phyloP scores from a whole-genome alignment of 2,888 invertebrate genomes.

The Drosophila setosimentum region DNA sequence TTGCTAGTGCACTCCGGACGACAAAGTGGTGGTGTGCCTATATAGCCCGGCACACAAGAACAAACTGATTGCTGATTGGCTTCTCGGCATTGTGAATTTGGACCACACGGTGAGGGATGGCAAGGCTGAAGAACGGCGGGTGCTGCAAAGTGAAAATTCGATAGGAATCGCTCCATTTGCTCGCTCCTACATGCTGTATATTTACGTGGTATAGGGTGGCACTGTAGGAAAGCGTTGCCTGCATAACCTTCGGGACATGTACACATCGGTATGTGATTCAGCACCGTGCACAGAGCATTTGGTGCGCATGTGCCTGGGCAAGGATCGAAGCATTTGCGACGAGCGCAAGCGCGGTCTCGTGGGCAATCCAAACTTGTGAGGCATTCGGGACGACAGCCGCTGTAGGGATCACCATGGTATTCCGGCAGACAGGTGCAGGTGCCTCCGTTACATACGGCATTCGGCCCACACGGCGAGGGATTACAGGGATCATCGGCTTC shows the following conservation, averaged over 20 bases:
- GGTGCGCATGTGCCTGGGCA: conserved; percentile 92
- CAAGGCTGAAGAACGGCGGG: conserved; percentile 86
- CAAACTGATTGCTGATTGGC: conserved; percentile 90
- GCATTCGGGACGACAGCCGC: conserved; percentile 93
- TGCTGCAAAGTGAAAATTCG: conserved; percentile 57
- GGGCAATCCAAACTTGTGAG: conserved; percentile 91
- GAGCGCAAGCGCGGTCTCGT: conserved; percentile 89
- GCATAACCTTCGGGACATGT: conserved; percentile 89
- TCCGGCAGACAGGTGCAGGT: conserved; percentile 86
- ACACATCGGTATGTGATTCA: conserved; percentile 92
- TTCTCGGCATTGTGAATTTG: conserved; percentile 91
- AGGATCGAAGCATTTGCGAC: conserved; percentile 91
- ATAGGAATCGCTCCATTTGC: not conserved
- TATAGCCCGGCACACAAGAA: conserved; percentile 88
- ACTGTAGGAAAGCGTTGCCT: conserved; percentile 90
- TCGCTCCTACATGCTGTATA: conserved; percentile 41
- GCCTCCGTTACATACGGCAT: conserved; percentile 87
- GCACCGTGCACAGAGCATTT: conserved; percentile 90
- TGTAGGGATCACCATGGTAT: conserved; percentile 91
- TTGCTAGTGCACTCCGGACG: conserved; percentile 90
- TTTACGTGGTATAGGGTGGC: conserved; percentile 84
- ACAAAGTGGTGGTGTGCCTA: conserved; percentile 90
- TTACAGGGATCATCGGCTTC: conserved; percentile 88
- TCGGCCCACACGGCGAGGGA: conserved; percentile 92
- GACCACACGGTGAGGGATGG: conserved; percentile 90